Conservation (phyloP, 1,140 invertebrate genomes). For the Musca domestica region DNA sequence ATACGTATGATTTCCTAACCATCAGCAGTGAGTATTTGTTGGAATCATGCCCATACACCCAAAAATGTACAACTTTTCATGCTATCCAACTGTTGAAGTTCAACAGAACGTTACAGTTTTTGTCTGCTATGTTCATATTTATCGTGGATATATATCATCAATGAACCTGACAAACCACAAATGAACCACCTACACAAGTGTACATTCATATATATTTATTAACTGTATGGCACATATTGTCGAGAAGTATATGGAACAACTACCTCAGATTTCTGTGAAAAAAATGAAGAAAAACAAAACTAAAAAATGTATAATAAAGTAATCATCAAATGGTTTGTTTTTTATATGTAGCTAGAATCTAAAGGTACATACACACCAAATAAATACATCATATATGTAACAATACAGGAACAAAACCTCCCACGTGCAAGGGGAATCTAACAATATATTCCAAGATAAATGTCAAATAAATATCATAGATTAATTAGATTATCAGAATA, state of each 20-base stretch:
- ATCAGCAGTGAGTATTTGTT: background rate
- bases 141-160: no score
- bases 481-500: background rate
- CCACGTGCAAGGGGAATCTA: background rate
- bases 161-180: no score
- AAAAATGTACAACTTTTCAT: background rate
- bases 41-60: background rate
- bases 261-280: conserved; percentile 53
- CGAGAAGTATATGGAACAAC: conserved; percentile 38
- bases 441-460: background rate
- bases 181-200: no score
- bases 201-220: no score
- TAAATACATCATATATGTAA: background rate
- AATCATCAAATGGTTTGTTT: conserved; percentile 1
- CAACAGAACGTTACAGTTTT: no score
- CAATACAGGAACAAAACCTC: background rate
- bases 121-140: no score
- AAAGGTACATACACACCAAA: conserved; percentile 8
- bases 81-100: no score
- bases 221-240: background rate
- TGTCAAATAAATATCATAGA: background rate
- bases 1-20: background rate
- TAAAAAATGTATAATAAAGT: conserved; percentile 25
- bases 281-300: conserved; percentile 46
- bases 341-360: conserved; percentile 6